These are phyloP conservation scores for Stenodema calcarata DNA, from an alignment of 2,888 invertebrate species.

Conservation along the genomic window DNA sequence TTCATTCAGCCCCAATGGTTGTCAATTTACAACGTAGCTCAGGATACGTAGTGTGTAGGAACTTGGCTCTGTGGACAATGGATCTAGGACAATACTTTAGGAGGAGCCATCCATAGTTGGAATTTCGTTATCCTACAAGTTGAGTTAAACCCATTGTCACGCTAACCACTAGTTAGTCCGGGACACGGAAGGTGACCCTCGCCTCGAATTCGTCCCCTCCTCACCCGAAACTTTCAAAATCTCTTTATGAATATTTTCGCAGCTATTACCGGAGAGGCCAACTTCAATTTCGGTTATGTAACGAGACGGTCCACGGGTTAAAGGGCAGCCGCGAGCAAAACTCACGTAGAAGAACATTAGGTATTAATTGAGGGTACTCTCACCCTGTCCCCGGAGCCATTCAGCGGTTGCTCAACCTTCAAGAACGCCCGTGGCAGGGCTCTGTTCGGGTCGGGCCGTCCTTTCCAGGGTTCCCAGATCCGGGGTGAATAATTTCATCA, in stretches of 20 bases:
- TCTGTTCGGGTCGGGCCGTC: background rate
- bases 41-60: too few relatives aligned
- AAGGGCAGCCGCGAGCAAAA: background rate
- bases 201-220: background rate
- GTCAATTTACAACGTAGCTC: too few relatives aligned
- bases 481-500: background rate
- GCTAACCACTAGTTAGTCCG: too few relatives aligned
- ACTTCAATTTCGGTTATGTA: background rate
- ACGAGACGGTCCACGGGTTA: background rate
- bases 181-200: too few relatives aligned
- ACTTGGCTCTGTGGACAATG: too few relatives aligned
- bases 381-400: background rate
- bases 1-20: too few relatives aligned
- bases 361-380: background rate
- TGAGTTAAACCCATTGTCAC: too few relatives aligned
- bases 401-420: background rate
- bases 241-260: background rate
- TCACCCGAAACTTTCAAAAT: background rate
- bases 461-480: background rate
- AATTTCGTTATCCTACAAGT: too few relatives aligned
- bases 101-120: too few relatives aligned
- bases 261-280: background rate
- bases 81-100: too few relatives aligned
- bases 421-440: background rate
- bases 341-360: background rate